Base-by-base conservation (phyloP, 2,113 vertebrate species). In the Nycticryphes semicollaris region DNA sequence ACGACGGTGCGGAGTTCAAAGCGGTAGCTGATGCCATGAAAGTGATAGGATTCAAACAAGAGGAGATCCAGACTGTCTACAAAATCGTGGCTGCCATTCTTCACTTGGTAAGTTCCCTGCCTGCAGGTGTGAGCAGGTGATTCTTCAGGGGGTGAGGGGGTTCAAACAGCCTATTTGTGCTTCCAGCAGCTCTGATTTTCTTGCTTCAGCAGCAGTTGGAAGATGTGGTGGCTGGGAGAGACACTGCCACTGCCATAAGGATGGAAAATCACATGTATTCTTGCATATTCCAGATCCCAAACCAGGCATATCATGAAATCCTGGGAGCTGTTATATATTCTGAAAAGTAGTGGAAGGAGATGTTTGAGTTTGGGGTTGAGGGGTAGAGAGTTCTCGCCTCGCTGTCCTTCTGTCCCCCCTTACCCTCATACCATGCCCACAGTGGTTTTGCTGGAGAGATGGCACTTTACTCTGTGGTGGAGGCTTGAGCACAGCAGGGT, bases 11-110 rank as follows among this genome's bases (percentile, higher is more conserved):
- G 0, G 99, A 99, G 68, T 99, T 99, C 98, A 99, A 99, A 98
- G 99, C 99, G 0, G 99, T 99, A 0, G 98, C 99, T 5, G 99
- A 99, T 48, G 99, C 99, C 93, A 99, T 99, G 99, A 99, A 99
- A 94, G 99, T 99, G 87, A 99, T 99, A 54, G 99, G 99, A 62
- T 99, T 99, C 98, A 99, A 99, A 54, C 98, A 97, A 15, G 99
- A 99, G 37, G 99, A 99, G 98, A 96, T 99, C 96, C 99, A 99
- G 97, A 99, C 99, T 1, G 99, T 98, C 51, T 99, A 99, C 98
- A 99, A 98, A 97, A 99, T 99, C 54, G 96, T 99, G 98, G 99
- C 99, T 87, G 96, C 98, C 86, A 99, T 99, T 93, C 98, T 99
- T 19, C 99, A 99, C 97, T 98, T 99, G 99, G 99, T 99, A 96